phyloP scores from a whole-genome alignment of 2,888 invertebrate species.

The Dichetophora obliterata region DNA sequence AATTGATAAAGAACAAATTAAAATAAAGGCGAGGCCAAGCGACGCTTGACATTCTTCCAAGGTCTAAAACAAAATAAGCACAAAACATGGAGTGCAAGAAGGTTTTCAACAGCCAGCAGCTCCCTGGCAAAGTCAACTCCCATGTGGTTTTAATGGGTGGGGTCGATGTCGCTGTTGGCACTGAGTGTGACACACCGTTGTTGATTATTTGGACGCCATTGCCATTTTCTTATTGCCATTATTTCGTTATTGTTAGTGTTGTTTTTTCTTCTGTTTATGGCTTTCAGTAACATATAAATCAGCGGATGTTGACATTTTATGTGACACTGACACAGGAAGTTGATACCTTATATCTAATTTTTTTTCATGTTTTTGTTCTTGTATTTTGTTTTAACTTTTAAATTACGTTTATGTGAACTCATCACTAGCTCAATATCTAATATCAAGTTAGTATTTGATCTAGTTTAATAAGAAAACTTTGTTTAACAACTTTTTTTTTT shows the following conservation, averaged over 20 bases:
- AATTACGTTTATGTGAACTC: too few species aligned
- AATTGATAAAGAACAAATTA: too few species aligned
- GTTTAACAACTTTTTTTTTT: too few species aligned
- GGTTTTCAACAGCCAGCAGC: not conserved
- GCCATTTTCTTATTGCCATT: not conserved
- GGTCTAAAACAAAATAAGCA: too few species aligned
- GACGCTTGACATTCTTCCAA: too few species aligned
- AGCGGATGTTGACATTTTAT: constrained; percentile 36
- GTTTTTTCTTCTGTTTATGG: not conserved
- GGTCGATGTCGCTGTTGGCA: too few species aligned
- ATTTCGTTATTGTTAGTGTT: not conserved
- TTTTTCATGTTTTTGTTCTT: not conserved
- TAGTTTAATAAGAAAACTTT: too few species aligned
- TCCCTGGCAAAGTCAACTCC: not conserved
- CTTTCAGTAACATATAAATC: constrained; percentile 2
- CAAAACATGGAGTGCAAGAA: too few species aligned
- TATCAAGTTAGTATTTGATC: too few species aligned
- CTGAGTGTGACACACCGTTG: not conserved
- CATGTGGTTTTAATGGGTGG: not conserved
- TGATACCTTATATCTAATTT: not conserved
- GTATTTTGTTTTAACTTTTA: too few species aligned
- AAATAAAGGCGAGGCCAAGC: too few species aligned
- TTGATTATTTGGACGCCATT: not conserved
- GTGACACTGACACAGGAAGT: constrained; percentile 31
- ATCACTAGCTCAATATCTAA: too few species aligned